phyloP scores from a whole-genome alignment of 1,140 invertebrate genomes.

The Formica selysi region DNA sequence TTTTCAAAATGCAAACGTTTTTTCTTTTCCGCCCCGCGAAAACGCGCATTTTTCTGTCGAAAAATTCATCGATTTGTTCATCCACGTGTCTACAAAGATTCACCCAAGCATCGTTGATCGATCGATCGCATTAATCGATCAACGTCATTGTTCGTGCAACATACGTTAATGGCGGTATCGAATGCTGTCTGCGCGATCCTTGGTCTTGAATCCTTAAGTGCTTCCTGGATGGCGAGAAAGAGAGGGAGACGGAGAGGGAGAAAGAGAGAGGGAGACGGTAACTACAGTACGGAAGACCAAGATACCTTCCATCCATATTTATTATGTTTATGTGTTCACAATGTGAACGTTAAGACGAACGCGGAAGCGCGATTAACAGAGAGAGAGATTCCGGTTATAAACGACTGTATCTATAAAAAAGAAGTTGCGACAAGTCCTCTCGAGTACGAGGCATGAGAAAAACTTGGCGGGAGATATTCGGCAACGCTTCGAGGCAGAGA shows the following conservation, averaged over 20 bases:
- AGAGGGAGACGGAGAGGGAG: conserved; percentile 3
- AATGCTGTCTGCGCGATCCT: conserved; percentile 49
- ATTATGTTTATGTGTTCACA: conserved; percentile 77
- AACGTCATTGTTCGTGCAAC: conserved; percentile 37
- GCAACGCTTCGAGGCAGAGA: conserved; percentile 1
- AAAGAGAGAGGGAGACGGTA: conserved; percentile 26
- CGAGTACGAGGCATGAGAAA: conserved; percentile 1
- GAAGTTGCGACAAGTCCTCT: conserved; percentile 28
- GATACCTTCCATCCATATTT: conserved; percentile 77
- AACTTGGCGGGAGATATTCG: not conserved
- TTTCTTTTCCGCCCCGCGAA: not conserved
- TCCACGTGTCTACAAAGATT: not conserved
- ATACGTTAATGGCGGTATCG: conserved; percentile 19
- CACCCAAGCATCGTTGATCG: not conserved
- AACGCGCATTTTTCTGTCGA: not conserved
- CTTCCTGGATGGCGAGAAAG: conserved; percentile 60
- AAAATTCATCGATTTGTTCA: not conserved
- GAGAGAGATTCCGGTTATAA: conserved; percentile 79
- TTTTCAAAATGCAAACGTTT: too few relatives aligned
- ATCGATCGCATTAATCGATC: not conserved
- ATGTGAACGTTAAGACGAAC: conserved; percentile 76
- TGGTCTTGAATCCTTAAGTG: conserved; percentile 72
- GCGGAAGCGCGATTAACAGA: conserved; percentile 71
- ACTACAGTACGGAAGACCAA: conserved; percentile 28
- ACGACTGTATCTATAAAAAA: conserved; percentile 51